Percentiles rank a stretch among this genome's conserved stretches.
These are phyloP conservation scores for Galerucella nymphaeae DNA, from an alignment of 2,888 invertebrate genomes.

Conservation along the genomic window DNA sequence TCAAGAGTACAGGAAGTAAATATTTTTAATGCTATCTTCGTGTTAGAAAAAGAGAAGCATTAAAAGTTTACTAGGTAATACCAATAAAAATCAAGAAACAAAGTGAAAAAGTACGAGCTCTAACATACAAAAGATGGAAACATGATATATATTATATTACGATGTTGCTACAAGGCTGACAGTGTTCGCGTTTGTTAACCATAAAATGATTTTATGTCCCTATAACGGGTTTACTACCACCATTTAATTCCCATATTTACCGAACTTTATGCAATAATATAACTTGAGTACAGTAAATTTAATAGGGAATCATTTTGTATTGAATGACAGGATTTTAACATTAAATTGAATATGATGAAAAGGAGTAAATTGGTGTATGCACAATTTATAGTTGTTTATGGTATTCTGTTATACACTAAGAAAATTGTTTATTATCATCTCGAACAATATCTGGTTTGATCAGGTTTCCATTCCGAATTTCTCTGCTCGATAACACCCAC, in stretches of 20 bases:
- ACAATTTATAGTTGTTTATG: neutral
- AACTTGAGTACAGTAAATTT: conserved; percentile 26
- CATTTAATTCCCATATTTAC: conserved; percentile 59
- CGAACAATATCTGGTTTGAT: too few species aligned
- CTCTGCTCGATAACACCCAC: too few species aligned
- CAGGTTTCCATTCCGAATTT: too few species aligned
- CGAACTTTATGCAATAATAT: conserved; percentile 47
- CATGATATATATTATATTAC: conserved; percentile 25
- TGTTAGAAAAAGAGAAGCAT: neutral
- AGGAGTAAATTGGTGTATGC: neutral
- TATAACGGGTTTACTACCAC: conserved; percentile 59
- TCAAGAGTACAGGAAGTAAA: too few species aligned
- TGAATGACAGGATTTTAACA: conserved; percentile 5
- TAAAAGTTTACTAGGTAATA: conserved; percentile 16
- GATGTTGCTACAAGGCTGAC: conserved; percentile 46
- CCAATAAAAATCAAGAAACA: conserved; percentile 30
- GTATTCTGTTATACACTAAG: neutral
- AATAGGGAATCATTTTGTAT: conserved; percentile 10
- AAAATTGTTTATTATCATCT: too few species aligned
- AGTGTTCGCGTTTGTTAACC: conserved; percentile 57
- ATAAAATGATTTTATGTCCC: conserved; percentile 57
- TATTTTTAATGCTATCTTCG: too few species aligned
- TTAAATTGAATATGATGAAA: neutral
- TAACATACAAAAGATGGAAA: conserved; percentile 30
- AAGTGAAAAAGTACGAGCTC: conserved; percentile 32